Conservation (phyloP, 2,113 vertebrate species). For the Aegithalos caudatus region DNA sequence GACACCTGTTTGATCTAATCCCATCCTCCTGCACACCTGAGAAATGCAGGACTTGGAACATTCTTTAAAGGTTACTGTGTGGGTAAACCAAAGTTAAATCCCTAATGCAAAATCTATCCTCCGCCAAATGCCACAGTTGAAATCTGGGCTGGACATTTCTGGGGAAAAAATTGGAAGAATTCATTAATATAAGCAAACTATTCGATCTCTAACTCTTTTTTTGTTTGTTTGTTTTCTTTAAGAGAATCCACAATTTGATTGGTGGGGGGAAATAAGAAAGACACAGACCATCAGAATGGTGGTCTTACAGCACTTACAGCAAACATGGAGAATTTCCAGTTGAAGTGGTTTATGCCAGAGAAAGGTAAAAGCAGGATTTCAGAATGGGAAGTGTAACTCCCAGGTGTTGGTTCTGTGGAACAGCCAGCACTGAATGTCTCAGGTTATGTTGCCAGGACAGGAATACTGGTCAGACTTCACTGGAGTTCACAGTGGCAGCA, state of each 20-base stretch:
- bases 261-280: background rate
- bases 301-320: fast-evolving
- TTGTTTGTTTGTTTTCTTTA: background rate
- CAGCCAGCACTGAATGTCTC: fast-evolving
- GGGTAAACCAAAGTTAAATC: background rate
- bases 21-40: background rate
- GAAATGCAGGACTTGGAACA: background rate
- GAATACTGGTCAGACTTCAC: background rate
- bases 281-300: background rate
- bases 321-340: background rate
- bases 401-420: background rate
- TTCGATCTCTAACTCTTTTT: background rate
- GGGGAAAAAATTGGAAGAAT: background rate
- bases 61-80: background rate
- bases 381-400: background rate
- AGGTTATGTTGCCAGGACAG: background rate
- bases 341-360: background rate
- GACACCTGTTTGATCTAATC: background rate
- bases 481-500: background rate
- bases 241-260: background rate
- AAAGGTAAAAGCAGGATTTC: background rate
- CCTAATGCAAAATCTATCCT: background rate
- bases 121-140: background rate
- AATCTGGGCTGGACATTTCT: background rate
- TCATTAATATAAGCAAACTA: background rate